These are phyloP conservation scores for Darevskia nairensis DNA, from an alignment of 2,797 vertebrate genomes.

Conservation along the genomic window DNA sequence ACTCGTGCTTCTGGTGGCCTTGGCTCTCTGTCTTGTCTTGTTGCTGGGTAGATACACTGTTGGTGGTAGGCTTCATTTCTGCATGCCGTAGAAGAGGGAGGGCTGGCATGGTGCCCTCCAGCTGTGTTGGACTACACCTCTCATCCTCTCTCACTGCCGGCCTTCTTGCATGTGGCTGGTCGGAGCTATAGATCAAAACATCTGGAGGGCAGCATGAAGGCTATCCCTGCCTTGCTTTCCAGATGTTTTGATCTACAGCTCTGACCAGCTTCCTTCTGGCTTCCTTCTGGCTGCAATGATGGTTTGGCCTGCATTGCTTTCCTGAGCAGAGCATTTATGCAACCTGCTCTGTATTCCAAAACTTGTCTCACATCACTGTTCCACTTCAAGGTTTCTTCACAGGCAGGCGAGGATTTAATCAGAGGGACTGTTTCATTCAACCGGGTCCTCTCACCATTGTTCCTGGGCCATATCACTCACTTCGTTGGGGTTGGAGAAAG, in stretches of 20 bases:
- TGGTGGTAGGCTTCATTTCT: neutral
- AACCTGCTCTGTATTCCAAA: too few relatives aligned
- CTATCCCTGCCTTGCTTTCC: too few relatives aligned
- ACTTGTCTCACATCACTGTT: neutral
- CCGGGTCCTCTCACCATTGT: neutral
- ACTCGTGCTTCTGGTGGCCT: neutral
- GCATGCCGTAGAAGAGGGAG: neutral
- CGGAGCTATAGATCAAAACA: neutral
- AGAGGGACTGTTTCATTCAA: neutral
- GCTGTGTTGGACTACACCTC: too few relatives aligned
- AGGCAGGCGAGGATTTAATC: neutral
- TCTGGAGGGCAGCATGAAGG: neutral
- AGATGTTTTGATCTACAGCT: too few relatives aligned
- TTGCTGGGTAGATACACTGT: accelerated
- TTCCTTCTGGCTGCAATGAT: too few relatives aligned
- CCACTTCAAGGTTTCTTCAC: neutral
- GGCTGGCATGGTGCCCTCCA: too few relatives aligned
- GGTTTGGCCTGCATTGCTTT: too few relatives aligned
- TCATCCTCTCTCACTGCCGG: too few relatives aligned
- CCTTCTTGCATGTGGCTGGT: neutral
- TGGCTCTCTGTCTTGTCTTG: accelerated
- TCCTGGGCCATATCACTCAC: neutral
- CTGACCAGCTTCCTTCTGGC: too few relatives aligned
- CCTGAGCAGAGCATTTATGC: too few relatives aligned
- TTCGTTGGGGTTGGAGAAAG: too few relatives aligned